Conservation (phyloP, 2,113 vertebrate species). For the Anser cygnoides region DNA sequence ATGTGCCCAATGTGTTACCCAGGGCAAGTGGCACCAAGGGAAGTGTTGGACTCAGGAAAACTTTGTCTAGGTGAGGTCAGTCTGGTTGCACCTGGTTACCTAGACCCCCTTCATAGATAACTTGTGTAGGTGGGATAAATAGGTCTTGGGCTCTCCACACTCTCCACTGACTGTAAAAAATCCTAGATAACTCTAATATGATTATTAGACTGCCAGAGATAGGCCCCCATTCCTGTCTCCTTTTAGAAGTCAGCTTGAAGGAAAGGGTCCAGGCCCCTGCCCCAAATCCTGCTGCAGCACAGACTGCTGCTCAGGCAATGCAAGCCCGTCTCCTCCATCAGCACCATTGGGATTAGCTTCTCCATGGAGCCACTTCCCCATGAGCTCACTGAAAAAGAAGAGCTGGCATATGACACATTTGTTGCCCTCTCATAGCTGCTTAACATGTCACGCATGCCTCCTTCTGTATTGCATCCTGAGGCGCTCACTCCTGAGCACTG, state of each 20-base stretch:
- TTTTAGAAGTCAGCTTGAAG: background rate
- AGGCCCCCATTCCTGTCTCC: background rate
- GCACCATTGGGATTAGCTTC: background rate
- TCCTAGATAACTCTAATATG: background rate
- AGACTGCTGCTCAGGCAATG: background rate
- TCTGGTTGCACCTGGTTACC: background rate
- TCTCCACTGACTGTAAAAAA: background rate
- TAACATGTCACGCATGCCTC: background rate
- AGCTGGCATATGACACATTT: background rate
- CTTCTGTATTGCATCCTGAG: background rate
- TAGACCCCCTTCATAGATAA: background rate
- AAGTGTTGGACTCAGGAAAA: background rate
- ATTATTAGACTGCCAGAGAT: background rate
- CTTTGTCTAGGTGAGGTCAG: background rate
- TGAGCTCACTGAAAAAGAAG: background rate
- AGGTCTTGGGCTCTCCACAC: background rate
- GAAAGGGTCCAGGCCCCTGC: background rate
- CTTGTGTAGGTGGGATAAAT: background rate
- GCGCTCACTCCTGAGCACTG: background rate
- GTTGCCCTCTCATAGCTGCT: background rate
- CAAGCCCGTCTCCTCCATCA: background rate
- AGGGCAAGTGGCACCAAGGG: background rate
- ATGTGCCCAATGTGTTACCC: background rate
- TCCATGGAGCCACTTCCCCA: rapidly evolving
- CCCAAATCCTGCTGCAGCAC: background rate